Evolutionary conservation across 2,113 vertebrate species (phyloP), one percentile per base, ranked within the genome.

Genomic region (Hippocampus mohnikei): DNA sequence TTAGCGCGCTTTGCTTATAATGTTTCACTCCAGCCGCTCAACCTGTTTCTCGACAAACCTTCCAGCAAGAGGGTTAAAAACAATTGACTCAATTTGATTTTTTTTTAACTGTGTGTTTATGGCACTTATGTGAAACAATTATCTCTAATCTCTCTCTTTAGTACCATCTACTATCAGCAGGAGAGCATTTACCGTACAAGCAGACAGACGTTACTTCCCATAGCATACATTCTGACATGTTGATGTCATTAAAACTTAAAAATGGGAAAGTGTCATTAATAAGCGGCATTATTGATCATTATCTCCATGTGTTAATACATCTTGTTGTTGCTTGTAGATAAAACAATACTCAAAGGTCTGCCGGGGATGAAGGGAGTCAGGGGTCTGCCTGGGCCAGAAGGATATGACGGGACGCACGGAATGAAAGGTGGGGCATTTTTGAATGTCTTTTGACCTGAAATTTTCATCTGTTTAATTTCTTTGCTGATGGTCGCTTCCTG

Each of bases 361-460:
- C 81, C 84, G 48, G 91, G 87, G 67, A 16, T 27, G 8, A 87
- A 89, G 69, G 91, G 91, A 41, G 3, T 55, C 27, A 81, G 8
- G 61, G 89, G 90, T 52, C 2, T 8, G 0, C 29, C 44, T 67
- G 90, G 90, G 60, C 58, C 10, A 1, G 13, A 0, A 0, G 90
- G 90, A 61, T 42, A 85, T 69, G 27, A 67, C 13, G 91, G 91
- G 5, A 0, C 0, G 1, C 64, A 40, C 74, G 89, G 90, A 78
- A 67, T 48, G n/a, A 86, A 88, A 89, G 90, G 89, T 87, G 44
- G 40, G 78, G 1, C 8, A 60, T 1, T 3, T 64, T 8, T 25
- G 23, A 12, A 61, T 37, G 1, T 50, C 4, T 23, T 44, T 52
- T 20, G 9, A 52, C 23, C 5, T 29, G 2, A 63, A 13, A 41